phyloP scores from a whole-genome alignment of 2,113 vertebrate species.

The Talpa occidentalis region DNA sequence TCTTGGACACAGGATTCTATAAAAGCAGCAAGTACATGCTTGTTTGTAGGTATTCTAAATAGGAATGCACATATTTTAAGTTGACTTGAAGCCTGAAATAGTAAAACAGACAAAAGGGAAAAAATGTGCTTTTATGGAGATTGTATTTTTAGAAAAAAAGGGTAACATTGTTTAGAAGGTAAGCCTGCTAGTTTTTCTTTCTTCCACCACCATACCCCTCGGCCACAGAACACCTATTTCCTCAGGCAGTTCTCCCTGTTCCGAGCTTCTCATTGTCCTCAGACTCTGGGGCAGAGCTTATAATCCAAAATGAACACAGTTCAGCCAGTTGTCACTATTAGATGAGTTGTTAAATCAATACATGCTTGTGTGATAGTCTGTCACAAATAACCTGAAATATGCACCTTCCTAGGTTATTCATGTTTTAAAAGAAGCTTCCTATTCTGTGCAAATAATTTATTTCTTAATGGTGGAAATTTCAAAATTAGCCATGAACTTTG shows the following conservation, averaged over 20 bases:
- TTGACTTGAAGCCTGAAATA: constrained; percentile 35
- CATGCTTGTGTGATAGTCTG: background rate
- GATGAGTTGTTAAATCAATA: background rate
- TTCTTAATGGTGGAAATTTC: background rate
- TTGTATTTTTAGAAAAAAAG: background rate
- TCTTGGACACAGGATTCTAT: background rate
- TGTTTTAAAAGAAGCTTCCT: background rate
- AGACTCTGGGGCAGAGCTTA: background rate
- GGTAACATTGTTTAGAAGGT: background rate
- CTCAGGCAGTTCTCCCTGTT: background rate
- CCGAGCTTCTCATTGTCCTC: background rate
- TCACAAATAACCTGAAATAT: background rate
- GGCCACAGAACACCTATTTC: background rate
- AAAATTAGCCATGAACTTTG: background rate
- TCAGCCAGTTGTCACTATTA: background rate
- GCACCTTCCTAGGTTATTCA: background rate
- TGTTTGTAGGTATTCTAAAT: background rate
- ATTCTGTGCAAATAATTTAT: background rate
- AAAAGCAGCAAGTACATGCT: background rate
- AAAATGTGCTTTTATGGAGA: background rate
- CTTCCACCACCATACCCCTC: background rate
- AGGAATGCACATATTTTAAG: background rate
- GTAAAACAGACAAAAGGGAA: background rate
- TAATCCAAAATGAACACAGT: background rate
- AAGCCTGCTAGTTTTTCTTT: background rate